Percentiles rank a stretch among this genome's conserved stretches.
These are phyloP conservation scores for Cosmopolites sordidus DNA, from an alignment of 2,888 invertebrate genomes.

Conservation along the genomic window DNA sequence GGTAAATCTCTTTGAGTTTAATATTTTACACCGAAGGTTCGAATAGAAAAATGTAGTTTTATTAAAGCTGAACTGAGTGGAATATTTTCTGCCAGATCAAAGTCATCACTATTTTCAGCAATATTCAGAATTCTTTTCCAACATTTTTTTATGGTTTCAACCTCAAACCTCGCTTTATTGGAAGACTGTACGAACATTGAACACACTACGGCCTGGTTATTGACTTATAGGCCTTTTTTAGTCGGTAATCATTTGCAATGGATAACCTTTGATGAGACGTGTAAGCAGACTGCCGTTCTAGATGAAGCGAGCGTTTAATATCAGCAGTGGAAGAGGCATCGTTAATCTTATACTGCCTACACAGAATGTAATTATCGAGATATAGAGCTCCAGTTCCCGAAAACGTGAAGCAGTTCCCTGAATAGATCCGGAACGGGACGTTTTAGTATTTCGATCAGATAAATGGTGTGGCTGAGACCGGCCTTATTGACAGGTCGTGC, in stretches of 20 bases:
- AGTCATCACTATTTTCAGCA: too few species aligned
- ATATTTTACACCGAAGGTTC: too few species aligned
- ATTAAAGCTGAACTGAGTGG: too few species aligned
- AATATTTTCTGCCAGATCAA: too few species aligned
- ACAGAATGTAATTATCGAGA: conserved; percentile 49
- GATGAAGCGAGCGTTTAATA: conserved; percentile 46
- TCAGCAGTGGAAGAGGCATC: conserved; percentile 47
- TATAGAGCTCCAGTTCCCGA: conserved; percentile 30
- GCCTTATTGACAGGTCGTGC: conserved; percentile 8
- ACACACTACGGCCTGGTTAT: conserved; percentile 7
- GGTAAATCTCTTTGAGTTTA: too few species aligned
- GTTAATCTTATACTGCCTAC: conserved; percentile 50
- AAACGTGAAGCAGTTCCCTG: conserved; percentile 1
- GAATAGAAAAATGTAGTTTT: too few species aligned
- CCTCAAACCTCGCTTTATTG: too few species aligned
- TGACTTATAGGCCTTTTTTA: conserved; percentile 8
- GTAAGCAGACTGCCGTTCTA: conserved; percentile 23
- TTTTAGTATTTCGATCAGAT: conserved; percentile 19
- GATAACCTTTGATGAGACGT: conserved; percentile 26
- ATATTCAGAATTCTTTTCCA: too few species aligned
- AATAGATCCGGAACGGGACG: conserved; percentile 4
- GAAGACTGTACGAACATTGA: too few species aligned
- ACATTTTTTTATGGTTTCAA: too few species aligned
- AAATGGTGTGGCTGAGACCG: conserved; percentile 16
- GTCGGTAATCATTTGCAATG: conserved; percentile 24